Conservation (phyloP, 1,140 invertebrate species). For the Eueides isabella region DNA sequence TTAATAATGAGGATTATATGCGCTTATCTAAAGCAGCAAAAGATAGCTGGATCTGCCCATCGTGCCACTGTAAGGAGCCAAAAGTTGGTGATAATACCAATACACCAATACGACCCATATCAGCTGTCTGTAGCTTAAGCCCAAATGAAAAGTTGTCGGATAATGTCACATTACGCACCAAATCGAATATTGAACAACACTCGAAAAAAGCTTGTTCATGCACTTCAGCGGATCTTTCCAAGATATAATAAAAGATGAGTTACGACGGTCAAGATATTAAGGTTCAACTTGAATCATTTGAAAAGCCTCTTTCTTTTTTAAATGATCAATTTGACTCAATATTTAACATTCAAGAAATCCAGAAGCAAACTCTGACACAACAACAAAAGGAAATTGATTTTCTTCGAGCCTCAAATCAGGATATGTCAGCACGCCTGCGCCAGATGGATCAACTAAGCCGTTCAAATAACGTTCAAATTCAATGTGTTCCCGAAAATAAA, state of each 20-base stretch:
- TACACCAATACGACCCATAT: neutral
- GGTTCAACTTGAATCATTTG: too few relatives aligned
- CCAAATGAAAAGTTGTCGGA: neutral
- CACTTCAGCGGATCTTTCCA: neutral
- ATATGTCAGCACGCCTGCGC: slow-evolving; percentile 6
- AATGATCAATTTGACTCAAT: too few relatives aligned
- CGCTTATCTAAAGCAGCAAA: neutral
- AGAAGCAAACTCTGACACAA: too few relatives aligned
- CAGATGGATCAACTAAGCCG: slow-evolving; percentile 7
- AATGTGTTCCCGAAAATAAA: too few relatives aligned
- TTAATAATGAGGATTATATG: too few relatives aligned
- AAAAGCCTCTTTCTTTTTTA: too few relatives aligned
- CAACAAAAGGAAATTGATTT: too few relatives aligned
- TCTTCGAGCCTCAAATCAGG: neutral
- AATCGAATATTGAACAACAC: too few relatives aligned
- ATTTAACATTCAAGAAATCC: too few relatives aligned
- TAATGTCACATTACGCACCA: neutral
- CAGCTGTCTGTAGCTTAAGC: neutral
- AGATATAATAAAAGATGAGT: neutral
- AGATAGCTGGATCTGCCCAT: neutral
- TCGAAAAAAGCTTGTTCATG: neutral
- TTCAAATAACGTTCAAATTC: too few relatives aligned
- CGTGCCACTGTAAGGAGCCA: neutral
- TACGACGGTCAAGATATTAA: neutral
- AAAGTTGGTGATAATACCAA: neutral